Percentiles rank a stretch among this genome's conserved stretches.
Conservation (phyloP, 2,113 vertebrate genomes). For the Saguinus midas region DNA sequence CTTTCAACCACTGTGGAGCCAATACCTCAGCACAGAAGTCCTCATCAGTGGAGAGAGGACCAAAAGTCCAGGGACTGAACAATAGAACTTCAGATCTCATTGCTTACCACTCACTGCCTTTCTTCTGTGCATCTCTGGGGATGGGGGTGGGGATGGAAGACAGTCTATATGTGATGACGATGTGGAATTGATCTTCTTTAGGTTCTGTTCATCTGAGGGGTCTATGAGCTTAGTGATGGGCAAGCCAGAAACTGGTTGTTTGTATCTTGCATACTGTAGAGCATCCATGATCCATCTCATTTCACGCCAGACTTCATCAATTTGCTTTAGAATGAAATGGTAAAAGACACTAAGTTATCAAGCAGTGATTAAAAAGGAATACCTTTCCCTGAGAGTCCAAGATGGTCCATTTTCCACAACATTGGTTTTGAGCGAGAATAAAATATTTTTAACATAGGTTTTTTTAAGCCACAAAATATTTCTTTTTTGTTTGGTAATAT, state of each 20-base stretch:
- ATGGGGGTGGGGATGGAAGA: constrained; percentile 93
- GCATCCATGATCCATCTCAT: constrained; percentile 97
- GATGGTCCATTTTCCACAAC: background rate
- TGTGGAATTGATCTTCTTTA: constrained; percentile 93
- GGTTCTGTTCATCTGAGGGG: constrained; percentile 79
- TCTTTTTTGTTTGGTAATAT: background rate
- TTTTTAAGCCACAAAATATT: constrained; percentile 25
- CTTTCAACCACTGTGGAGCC: background rate
- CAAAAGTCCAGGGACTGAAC: background rate
- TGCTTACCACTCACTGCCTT: constrained; percentile 90
- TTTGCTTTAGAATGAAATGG: constrained; percentile 86
- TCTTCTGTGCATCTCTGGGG: constrained; percentile 86
- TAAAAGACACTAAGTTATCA: constrained; percentile 43
- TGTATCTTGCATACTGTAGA: constrained; percentile 95
- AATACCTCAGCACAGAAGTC: background rate
- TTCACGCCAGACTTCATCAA: constrained; percentile 95
- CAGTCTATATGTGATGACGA: constrained; percentile 94
- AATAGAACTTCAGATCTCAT: background rate
- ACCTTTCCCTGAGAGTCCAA: background rate
- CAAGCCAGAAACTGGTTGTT: constrained; percentile 90
- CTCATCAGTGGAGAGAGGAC: background rate
- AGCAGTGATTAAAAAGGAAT: background rate
- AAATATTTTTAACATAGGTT: constrained; percentile 4
- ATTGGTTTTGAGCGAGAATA: constrained; percentile 7
- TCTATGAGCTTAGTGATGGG: constrained; percentile 89